A percentile compares a stretch with the other conserved stretches of the same genome.
Conservation (phyloP, 2,888 invertebrate genomes). For the Drosophila prostipennis region DNA sequence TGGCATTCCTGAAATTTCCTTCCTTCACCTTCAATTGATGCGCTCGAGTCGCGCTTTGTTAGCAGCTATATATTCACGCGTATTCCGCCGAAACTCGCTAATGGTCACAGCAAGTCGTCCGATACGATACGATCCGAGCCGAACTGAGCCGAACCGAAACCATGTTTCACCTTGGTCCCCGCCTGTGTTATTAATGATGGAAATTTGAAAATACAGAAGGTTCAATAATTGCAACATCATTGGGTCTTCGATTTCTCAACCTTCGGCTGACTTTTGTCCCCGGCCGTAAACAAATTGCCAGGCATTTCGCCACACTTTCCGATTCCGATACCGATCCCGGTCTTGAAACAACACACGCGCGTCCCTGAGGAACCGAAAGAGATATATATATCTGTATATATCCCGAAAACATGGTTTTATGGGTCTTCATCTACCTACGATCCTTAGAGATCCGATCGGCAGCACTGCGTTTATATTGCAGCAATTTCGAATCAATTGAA, state of each 20-base stretch:
- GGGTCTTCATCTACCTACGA: constrained; percentile 6
- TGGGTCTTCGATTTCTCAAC: constrained; percentile 66
- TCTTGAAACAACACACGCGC: constrained; percentile 42
- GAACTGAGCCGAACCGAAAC: not conserved
- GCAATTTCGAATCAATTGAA: constrained; percentile 80
- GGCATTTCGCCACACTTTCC: constrained; percentile 57
- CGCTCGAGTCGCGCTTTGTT: constrained; percentile 77
- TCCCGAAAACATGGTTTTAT: constrained; percentile 29
- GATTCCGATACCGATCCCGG: constrained; percentile 1
- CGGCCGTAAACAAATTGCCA: constrained; percentile 70
- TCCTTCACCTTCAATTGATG: constrained; percentile 73
- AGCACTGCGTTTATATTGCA: constrained; percentile 77
- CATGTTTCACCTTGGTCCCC: constrained; percentile 80
- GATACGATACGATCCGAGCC: not conserved
- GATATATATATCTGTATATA: not conserved
- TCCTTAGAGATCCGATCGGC: constrained; percentile 62
- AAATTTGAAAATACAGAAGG: constrained; percentile 84
- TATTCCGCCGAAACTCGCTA: constrained; percentile 83
- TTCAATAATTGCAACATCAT: constrained; percentile 84
- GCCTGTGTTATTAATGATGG: constrained; percentile 84
- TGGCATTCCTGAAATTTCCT: constrained; percentile 80
- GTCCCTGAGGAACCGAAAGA: constrained; percentile 46
- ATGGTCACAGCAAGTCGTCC: constrained; percentile 77
- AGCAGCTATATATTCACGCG: constrained; percentile 81
- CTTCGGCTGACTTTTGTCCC: constrained; percentile 69